Evolutionary conservation across 2,797 vertebrate genomes (phyloP), one percentile per base, ranked within the genome.

Genomic region (Monodelphis domestica): DNA sequence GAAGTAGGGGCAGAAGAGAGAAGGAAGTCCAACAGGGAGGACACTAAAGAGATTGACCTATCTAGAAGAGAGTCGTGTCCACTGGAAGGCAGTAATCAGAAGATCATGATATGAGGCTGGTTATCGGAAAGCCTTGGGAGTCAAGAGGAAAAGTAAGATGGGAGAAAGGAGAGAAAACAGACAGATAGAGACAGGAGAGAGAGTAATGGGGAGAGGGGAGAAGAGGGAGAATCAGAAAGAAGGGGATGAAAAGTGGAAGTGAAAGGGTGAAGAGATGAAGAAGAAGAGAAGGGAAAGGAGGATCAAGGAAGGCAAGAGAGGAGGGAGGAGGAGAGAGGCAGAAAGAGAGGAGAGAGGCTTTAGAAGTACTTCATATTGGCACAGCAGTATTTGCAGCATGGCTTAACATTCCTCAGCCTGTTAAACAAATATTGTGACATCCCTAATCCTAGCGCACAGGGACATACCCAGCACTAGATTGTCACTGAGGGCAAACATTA

Each of bases 371-470:
- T 97, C 93, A 90, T 95, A 95, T 97, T 97, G 96, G 97, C 97
- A 97, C 95, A 63, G 91, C 93, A 93, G 90, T 97, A 97, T 98
- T 97, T 98, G 97, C 97, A 98, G 97, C 96, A 96, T 93, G 97
- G 97, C 98, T 98, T 97, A 98, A 96, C 96, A 88, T 92, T 96
- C 97, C 53, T 92, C 97, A 87, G 97, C 97, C 98, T 98, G 97
- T 96, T 98, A 98, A 97, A 97, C 98, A 98, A 98, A 98, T 97
- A 97, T 98, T 97, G 97, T 98, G 98, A 98, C 98, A 98, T 97
- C 96, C 98, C 96, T 95, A 96, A 97, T 97, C 97, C 96, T 30
- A 96, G 96, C 92, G 96, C 97, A 97, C 96, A 93, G 97, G 97
- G 97, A 97, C 95, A 54, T 97, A 94, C 95, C 96, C 94, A 91